Conservation (phyloP, 2,113 vertebrate genomes). For the Fukomys damarensis region DNA sequence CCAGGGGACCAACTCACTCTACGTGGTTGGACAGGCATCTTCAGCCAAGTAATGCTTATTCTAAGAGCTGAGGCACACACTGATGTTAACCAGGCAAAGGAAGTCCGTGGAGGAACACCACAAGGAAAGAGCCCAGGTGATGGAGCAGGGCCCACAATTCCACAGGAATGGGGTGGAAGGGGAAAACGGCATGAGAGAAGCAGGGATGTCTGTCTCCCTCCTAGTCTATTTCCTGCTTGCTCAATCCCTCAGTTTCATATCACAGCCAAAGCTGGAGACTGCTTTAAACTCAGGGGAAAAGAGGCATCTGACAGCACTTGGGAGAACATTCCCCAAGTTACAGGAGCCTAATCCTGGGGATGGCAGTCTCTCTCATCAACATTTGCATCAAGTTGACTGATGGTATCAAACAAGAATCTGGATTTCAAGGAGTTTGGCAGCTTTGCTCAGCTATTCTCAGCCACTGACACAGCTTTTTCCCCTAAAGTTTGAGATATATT, state of each 20-base stretch:
- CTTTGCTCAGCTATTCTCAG: conserved; percentile 68
- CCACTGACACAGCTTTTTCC: conserved; percentile 55
- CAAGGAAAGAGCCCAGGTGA: not conserved
- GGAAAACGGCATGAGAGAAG: not conserved
- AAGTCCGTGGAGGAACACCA: not conserved
- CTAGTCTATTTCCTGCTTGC: not conserved
- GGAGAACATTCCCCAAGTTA: not conserved
- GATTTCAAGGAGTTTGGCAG: conserved; percentile 55
- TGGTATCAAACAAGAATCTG: conserved; percentile 35
- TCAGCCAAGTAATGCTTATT: not conserved
- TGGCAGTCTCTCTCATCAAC: not conserved
- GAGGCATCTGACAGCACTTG: not conserved
- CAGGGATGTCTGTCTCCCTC: not conserved
- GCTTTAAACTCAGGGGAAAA: not conserved
- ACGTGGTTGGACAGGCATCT: not conserved
- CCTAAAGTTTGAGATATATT: conserved; percentile 68
- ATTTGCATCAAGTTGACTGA: conserved; percentile 21
- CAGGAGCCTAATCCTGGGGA: not conserved
- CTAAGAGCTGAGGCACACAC: not conserved
- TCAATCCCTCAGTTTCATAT: not conserved
- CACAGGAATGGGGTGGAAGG: not conserved
- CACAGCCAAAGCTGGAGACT: not conserved
- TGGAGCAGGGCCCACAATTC: not conserved
- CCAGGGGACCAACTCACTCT: not conserved
- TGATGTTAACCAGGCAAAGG: not conserved